Conservation (phyloP, 2,113 vertebrate species). For the Phycodurus eques region DNA sequence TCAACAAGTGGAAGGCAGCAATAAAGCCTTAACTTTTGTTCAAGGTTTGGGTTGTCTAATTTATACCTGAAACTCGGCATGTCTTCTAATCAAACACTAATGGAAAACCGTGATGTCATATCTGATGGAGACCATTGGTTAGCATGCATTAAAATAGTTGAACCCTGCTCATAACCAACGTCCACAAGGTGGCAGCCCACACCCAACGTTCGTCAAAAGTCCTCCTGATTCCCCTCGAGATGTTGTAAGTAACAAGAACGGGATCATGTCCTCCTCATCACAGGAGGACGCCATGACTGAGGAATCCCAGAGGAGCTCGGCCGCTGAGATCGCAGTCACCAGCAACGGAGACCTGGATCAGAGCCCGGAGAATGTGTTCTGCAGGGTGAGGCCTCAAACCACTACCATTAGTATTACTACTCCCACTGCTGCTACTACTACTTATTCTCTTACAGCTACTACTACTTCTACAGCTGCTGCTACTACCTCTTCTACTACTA, state of each 20-base stretch:
- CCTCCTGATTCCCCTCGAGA: not conserved
- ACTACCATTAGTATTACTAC: not conserved
- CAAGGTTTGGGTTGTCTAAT: not conserved
- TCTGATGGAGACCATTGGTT: not conserved
- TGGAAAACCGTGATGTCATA: not conserved
- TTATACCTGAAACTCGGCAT: not conserved
- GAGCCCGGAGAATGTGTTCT: slow-evolving; percentile 77
- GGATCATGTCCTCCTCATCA: slow-evolving; percentile 13
- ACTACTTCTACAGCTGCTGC: too few species aligned
- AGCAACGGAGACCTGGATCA: slow-evolving; percentile 90
- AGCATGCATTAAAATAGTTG: not conserved
- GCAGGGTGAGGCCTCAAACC: slow-evolving; percentile 73
- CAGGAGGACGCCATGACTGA: slow-evolving; percentile 85
- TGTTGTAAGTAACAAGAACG: slow-evolving; percentile 6
- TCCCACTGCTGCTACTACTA: not conserved
- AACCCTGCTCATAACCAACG: not conserved
- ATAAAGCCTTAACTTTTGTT: too few species aligned
- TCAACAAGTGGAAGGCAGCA: too few species aligned
- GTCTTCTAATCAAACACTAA: not conserved
- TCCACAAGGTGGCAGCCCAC: slow-evolving; percentile 54
- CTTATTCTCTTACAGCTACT: too few species aligned
- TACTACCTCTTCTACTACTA: too few species aligned
- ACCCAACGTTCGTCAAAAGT: not conserved
- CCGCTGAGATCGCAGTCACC: slow-evolving; percentile 93
- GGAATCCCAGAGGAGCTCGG: slow-evolving; percentile 85